Percentiles rank a stretch among this genome's conserved stretches.
These are phyloP conservation scores for Drosophila watanabei DNA, from an alignment of 1,140 invertebrate species.

Conservation along the genomic window DNA sequence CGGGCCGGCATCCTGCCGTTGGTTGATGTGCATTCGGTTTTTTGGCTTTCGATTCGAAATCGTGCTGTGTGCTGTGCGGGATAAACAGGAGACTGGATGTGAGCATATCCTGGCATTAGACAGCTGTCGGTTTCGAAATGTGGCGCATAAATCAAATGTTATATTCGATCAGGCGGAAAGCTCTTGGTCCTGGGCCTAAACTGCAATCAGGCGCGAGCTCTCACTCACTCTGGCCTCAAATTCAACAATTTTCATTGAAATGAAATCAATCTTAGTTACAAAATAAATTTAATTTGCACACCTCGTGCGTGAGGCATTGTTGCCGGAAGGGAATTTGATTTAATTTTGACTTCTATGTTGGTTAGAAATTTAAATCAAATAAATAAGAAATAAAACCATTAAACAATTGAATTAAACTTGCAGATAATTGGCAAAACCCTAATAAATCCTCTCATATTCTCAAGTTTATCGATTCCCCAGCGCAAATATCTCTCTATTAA, in stretches of 20 bases:
- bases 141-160: slow-evolving; percentile 67
- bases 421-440: slow-evolving; percentile 14
- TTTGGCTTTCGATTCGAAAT: slow-evolving; percentile 53
- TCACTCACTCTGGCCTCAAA: slow-evolving; percentile 3
- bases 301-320: background rate
- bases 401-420: background rate
- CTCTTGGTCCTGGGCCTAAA: slow-evolving; percentile 8
- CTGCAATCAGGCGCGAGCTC: slow-evolving; percentile 19
- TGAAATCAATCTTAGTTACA: slow-evolving; percentile 22
- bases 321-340: background rate
- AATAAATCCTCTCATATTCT: slow-evolving; percentile 4
- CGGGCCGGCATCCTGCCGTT: slow-evolving; percentile 25
- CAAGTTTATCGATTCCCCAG: slow-evolving; percentile 26
- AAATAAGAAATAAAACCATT: background rate
- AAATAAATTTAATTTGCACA: slow-evolving; percentile 14
- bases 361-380: background rate
- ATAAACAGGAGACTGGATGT: slow-evolving; percentile 19
- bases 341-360: background rate
- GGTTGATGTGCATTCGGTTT: slow-evolving; percentile 56
- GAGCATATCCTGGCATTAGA: slow-evolving; percentile 58
- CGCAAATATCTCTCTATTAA: slow-evolving; percentile 31
- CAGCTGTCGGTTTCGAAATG: slow-evolving; percentile 65
- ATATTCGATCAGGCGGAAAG: slow-evolving; percentile 41
- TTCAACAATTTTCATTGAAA: slow-evolving; percentile 38
- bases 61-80: slow-evolving; percentile 19